Evolutionary conservation across 2,888 invertebrate genomes (phyloP).

Genomic region (Eupeodes latifasciatus): DNA sequence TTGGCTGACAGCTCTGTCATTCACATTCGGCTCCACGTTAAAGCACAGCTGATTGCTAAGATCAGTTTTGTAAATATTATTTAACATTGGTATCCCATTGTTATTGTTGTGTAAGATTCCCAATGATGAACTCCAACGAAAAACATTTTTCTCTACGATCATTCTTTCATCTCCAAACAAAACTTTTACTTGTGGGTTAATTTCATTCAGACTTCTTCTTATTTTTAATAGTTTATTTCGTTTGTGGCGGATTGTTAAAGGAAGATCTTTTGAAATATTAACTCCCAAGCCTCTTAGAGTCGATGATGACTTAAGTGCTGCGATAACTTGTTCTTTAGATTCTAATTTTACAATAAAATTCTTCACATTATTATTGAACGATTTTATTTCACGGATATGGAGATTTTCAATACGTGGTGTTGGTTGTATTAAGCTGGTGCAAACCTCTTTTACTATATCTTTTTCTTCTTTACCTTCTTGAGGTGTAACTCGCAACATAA

Average conservation of each 20-base stretch:
- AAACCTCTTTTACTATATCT: neutral
- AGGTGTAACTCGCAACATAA: neutral
- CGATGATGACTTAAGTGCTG: neutral
- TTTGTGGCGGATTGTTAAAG: neutral
- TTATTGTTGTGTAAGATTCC: conserved; percentile 19
- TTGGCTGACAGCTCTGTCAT: no score
- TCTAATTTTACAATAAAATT: neutral
- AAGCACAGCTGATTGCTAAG: no score
- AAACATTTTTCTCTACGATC: conserved; percentile 6
- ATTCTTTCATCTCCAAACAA: conserved; percentile 5
- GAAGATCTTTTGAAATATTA: conserved; percentile 11
- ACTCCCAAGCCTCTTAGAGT: neutral
- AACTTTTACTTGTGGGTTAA: conserved; percentile 9
- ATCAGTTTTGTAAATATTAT: no score
- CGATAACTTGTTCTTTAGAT: neutral
- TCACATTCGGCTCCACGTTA: no score
- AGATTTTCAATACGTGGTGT: neutral
- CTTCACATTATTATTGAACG: neutral
- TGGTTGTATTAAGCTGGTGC: neutral
- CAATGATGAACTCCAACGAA: conserved; percentile 14
- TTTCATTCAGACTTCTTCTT: neutral
- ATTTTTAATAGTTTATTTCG: neutral
- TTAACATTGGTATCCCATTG: neutral
- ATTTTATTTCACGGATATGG: neutral
- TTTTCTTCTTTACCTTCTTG: neutral